Conservation (phyloP, 2,797 vertebrate species). For the Pangasius macronema region DNA sequence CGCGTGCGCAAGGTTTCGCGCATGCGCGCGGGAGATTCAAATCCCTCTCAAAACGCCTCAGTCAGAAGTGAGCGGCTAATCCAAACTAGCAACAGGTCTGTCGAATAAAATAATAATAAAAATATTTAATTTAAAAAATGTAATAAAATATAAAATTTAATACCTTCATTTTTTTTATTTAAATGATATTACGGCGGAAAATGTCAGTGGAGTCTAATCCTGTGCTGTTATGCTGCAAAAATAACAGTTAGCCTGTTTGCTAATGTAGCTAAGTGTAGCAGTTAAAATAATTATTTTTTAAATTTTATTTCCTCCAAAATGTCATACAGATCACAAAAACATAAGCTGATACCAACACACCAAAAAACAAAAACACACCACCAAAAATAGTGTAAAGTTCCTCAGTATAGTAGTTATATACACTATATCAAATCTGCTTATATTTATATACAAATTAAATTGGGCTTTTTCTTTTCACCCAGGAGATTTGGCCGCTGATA, state of each 20-base stretch:
- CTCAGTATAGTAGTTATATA: not conserved
- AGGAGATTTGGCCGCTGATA: not conserved
- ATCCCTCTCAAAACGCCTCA: not conserved
- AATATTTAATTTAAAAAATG: too few species aligned
- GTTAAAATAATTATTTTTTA: not conserved
- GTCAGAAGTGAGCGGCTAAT: not conserved
- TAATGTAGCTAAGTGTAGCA: not conserved
- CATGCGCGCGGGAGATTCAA: not conserved
- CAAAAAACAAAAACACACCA: not conserved
- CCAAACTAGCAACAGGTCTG: not conserved
- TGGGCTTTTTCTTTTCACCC: not conserved
- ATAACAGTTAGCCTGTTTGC: not conserved
- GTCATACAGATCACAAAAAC: not conserved
- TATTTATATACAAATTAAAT: not conserved
- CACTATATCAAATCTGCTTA: not conserved
- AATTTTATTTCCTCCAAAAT: not conserved
- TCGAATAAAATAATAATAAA: too few species aligned
- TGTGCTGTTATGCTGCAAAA: not conserved
- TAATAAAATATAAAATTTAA: too few species aligned
- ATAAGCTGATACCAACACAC: not conserved
- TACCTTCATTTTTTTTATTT: not conserved
- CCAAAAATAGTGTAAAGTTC: not conserved
- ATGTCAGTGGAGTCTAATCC: not conserved
- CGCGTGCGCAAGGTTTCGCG: slow-evolving; percentile 6
- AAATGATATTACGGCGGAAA: not conserved